Evolutionary conservation across 1,140 invertebrate species (phyloP).

Genomic region (Globodera ellingtonae): DNA sequence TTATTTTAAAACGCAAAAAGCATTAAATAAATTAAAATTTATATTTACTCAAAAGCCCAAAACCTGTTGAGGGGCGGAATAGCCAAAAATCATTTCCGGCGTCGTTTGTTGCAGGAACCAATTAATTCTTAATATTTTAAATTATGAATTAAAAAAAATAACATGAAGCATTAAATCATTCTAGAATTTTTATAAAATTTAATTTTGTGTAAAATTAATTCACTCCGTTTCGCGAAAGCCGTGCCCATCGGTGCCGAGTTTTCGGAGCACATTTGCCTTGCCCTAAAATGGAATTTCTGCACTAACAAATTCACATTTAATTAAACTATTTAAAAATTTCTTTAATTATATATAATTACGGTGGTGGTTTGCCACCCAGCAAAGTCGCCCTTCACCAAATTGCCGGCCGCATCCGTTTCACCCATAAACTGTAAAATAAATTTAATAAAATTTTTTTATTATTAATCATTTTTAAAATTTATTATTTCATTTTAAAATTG

Average conservation of each 20-base stretch:
- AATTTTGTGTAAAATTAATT: neutral
- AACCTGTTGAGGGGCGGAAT: constrained; percentile 41
- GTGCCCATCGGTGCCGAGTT: constrained; percentile 37
- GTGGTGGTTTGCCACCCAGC: constrained; percentile 42
- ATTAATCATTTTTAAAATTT: neutral
- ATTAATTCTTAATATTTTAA: constrained; percentile 24
- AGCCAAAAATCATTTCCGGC: constrained; percentile 50
- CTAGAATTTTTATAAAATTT: constrained; percentile 7
- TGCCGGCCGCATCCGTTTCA: constrained; percentile 53
- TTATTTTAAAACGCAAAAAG: no score
- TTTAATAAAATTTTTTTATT: neutral
- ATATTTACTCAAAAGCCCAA: no score
- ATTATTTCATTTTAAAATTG: neutral
- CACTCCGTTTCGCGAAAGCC: constrained; percentile 32
- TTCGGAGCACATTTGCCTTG: constrained; percentile 28
- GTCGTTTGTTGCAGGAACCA: constrained; percentile 39
- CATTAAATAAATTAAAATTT: no score
- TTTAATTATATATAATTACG: constrained; percentile 17
- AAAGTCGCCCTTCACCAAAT: constrained; percentile 46
- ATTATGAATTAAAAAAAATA: no score
- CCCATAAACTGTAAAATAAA: constrained; percentile 55
- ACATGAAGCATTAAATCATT: no score
- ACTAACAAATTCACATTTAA: no score
- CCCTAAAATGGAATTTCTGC: constrained; percentile 21
- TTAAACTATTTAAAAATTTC: constrained; percentile 18